These are phyloP conservation scores for Dissostichus mawsoni DNA, from an alignment of 2,113 vertebrate genomes.

Conservation along the genomic window DNA sequence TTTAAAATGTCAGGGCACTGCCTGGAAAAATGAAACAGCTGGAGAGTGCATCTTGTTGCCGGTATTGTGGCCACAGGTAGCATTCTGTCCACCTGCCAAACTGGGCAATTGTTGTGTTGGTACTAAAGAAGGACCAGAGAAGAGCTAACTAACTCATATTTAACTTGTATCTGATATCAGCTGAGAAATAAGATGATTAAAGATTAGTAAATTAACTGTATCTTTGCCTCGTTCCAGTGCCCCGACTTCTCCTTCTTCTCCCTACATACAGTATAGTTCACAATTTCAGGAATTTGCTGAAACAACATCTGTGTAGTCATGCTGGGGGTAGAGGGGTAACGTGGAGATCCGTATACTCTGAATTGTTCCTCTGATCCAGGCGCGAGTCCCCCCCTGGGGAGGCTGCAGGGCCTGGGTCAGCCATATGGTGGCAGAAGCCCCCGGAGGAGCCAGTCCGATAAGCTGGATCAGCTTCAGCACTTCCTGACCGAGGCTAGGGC, in stretches of 20 bases:
- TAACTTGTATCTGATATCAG: slow-evolving; percentile 5
- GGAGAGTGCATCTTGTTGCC: slow-evolving; percentile 56
- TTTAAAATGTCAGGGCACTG: slow-evolving; percentile 79
- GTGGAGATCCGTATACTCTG: slow-evolving; percentile 44
- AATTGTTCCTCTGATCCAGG: slow-evolving; percentile 86
- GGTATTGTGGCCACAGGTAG: slow-evolving; percentile 47
- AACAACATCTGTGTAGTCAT: slow-evolving; percentile 90
- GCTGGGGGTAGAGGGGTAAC: slow-evolving; percentile 75
- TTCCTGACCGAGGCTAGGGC: slow-evolving; percentile 89
- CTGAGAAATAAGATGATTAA: slow-evolving; percentile 25
- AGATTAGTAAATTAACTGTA: slow-evolving; percentile 62
- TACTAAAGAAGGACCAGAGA: not conserved
- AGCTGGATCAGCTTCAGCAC: slow-evolving; percentile 89
- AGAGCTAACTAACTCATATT: not conserved
- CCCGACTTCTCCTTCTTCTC: slow-evolving; percentile 17
- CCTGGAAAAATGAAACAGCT: slow-evolving; percentile 66
- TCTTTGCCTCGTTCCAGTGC: slow-evolving; percentile 27
- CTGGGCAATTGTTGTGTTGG: slow-evolving; percentile 3
- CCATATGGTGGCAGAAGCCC: slow-evolving; percentile 91
- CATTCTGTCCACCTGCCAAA: slow-evolving; percentile 16
- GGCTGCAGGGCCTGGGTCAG: slow-evolving; percentile 89
- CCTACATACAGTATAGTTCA: not conserved
- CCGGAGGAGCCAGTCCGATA: slow-evolving; percentile 88
- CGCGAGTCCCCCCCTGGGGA: slow-evolving; percentile 87
- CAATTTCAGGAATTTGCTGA: slow-evolving; percentile 88